Base-by-base conservation (phyloP, 2,797 vertebrate genomes). In the Lutjanus campechanus region DNA sequence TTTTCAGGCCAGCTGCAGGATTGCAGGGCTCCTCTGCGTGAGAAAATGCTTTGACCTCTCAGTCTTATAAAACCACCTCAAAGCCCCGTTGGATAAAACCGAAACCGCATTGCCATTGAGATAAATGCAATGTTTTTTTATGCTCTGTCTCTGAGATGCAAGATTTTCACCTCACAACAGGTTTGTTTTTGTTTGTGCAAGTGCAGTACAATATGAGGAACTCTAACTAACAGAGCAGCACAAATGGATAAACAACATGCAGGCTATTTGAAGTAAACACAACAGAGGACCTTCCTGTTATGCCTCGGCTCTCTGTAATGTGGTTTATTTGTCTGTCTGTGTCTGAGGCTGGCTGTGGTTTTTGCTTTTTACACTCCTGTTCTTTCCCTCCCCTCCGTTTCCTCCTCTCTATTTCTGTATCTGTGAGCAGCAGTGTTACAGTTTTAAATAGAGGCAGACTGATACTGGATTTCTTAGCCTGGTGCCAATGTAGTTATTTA, bases 251-350 rank as follows among this genome's bases (percentile, higher is more conserved):
- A 92, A 92, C 83, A 92, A 73, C 88, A 74, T 56, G 70, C 63
- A 67, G 78, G 56, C 79, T 90, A 84, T 92, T 91, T 88, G 85
- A 90, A 89, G 89, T 77, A 66, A 83, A 90, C 85, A 78, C 71
- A 92, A 92, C 85, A 93, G 84, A 92, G 86, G 61, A 55, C 80
- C 83, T 94, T 95, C 92, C 92, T 95, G 94, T 93, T 94, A 80
- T 79, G 73, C 60, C 75, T 84, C 46, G 44, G 69, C 72, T 77
- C 65, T 70, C 61, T 76, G 62, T 86, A 69, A 83, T 67, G 73
- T 70, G 20, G 80, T 88, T 90, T 87, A 85, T 84, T 90, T 89
- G 50, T 83, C 74, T 56, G 76, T 83, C 78, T 85, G 46, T 85
- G 76, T 85, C 65, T 73, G 67, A 44, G 69, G 78, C 53, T 74